A percentile compares a stretch with the other conserved stretches of the same genome.
phyloP scores from a whole-genome alignment of 1,140 invertebrate genomes.

The Thaumatotibia leucotreta region DNA sequence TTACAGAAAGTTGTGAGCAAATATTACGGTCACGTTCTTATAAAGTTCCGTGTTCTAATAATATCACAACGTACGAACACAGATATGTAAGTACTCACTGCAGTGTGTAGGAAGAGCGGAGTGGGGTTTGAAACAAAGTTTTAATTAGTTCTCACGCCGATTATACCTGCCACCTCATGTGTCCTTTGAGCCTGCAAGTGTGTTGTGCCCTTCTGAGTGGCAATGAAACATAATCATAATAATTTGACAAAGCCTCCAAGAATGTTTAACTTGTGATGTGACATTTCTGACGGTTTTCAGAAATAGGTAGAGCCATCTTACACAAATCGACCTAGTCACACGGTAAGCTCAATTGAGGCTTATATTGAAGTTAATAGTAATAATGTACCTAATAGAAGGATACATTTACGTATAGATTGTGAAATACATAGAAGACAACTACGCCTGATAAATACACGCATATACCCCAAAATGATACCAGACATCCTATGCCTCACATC shows the following conservation, averaged over 20 bases:
- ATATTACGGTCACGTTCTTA: neutral
- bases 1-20: neutral
- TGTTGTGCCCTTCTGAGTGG: neutral
- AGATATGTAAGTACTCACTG: neutral
- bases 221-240: neutral
- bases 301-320: no score
- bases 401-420: no score
- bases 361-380: no score
- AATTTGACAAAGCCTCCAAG: neutral
- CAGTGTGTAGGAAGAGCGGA: neutral
- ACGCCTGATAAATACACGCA: no score
- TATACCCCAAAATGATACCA: no score
- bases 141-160: neutral
- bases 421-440: no score
- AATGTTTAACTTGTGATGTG: neutral
- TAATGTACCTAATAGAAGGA: no score
- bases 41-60: neutral
- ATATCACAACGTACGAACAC: neutral
- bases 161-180: neutral
- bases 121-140: neutral
- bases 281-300: no score
- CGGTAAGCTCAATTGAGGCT: no score
- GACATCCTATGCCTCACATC: no score
- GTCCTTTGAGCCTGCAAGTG: neutral
- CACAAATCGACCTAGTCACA: no score